Base-by-base conservation (phyloP, 2,888 invertebrate species). In the Acleris holmiana region DNA sequence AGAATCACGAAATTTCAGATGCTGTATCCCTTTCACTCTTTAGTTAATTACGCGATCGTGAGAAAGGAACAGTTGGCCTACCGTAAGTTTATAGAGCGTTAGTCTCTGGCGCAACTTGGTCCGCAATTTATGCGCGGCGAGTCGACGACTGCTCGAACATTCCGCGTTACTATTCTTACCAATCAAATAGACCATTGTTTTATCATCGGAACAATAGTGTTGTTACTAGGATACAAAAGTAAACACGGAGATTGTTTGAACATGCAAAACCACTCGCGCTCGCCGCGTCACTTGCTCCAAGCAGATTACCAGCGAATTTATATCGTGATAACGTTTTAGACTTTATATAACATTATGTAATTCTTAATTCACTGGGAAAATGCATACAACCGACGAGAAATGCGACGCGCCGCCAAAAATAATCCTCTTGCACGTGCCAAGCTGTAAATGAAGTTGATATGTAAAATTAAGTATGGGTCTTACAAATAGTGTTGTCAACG, bases 201-300 rank as follows among this genome's bases (percentile, higher is more conserved):
- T 70, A 73, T 73, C 72, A 67, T 73, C 73, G 48, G 72, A 76
- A 82, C 80, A 82, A 81, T 81, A 71, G 75, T 75, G 69, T 73
- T 72, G 75, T 74, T 72, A 70, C 70, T 72, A 73, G 68, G 68
- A 73, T 76, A 74, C 77, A 67, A 68, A 68, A 69, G 78, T 79
- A 82, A 80, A 80, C 77, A 82, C 73, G 60, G 59, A 69, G 62
- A 77, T 74, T 80, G 77, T 79, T 76, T 73, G 59, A 71, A 66
- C 67, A 69, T 70, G 67, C 66, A 68, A 25, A 68, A 69, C 44
- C 56, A 46, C 50, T 57, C 29, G 23, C 15, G 29, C 41, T 55
- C 40, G 17, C 41, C 55, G 10, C 19, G 35, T 51, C 25, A 48
- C 48, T 40, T 17, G 51, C 35, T 50, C 15, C 18, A 21, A 7